Evolutionary conservation across 2,113 vertebrate genomes (phyloP).

Genomic region (Aldabrachelys gigantea): DNA sequence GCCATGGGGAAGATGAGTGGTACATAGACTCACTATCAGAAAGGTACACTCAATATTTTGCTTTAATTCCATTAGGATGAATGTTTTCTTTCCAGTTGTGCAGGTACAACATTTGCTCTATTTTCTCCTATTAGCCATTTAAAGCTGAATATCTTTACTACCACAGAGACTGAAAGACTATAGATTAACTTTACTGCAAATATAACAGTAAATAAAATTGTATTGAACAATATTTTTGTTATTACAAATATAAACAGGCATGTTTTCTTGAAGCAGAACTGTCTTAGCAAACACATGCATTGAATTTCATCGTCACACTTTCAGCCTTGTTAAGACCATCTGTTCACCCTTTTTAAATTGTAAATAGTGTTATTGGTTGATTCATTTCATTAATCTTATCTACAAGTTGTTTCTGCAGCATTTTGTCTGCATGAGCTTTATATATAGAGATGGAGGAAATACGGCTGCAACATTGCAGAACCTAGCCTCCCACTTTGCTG

Average conservation of each 20-base stretch:
- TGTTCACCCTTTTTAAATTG: conserved; percentile 79
- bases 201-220: conserved; percentile 52
- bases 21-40: neutral
- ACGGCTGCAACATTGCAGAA: neutral
- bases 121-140: conserved; percentile 10
- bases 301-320: conserved; percentile 71
- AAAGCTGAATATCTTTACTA: conserved; percentile 59
- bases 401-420: conserved; percentile 44
- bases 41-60: neutral
- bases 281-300: conserved; percentile 59
- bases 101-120: conserved; percentile 7
- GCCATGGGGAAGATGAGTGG: neutral
- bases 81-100: neutral
- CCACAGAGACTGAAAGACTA: conserved; percentile 32
- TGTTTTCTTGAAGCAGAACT: conserved; percentile 67
- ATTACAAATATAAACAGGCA: conserved; percentile 78
- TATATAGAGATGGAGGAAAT: conserved; percentile 39
- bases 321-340: conserved; percentile 80
- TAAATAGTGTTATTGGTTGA: conserved; percentile 78
- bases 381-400: conserved; percentile 74
- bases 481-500: neutral
- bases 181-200: conserved; percentile 50
- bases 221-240: conserved; percentile 61
- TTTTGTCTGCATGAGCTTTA: conserved; percentile 18
- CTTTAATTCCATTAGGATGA: neutral